Percentiles rank a stretch among this genome's conserved stretches.
Evolutionary conservation across 2,797 vertebrate species (phyloP).

Genomic region (Coreius guichenoti): DNA sequence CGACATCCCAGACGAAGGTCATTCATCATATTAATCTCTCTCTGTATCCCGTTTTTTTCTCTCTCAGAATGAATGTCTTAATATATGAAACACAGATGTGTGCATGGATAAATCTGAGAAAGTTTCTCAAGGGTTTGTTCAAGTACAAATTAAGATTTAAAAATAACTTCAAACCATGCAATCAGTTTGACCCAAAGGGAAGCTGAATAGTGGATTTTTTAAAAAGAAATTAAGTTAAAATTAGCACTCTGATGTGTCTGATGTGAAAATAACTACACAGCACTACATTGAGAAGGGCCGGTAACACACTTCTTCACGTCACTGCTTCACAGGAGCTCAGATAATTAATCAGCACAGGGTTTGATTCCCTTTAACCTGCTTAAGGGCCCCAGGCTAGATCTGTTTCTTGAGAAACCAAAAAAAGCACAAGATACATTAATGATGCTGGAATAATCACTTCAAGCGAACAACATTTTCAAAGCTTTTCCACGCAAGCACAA

Average conservation of each 20-base stretch:
- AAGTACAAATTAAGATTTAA: constrained; percentile 14
- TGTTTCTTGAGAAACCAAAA: constrained; percentile 37
- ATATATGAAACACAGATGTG: background rate
- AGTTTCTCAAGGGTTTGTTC: background rate
- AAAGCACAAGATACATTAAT: constrained; percentile 48
- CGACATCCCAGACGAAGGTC: background rate
- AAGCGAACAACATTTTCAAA: constrained; percentile 48
- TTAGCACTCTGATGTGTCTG: constrained; percentile 4
- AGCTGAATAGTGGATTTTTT: constrained; percentile 32
- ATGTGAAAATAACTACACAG: constrained; percentile 11
- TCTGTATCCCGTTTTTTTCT: background rate
- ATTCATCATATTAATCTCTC: constrained; percentile 25
- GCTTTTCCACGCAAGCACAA: constrained; percentile 15
- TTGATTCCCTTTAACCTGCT: constrained; percentile 43
- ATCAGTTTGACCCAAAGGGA: background rate
- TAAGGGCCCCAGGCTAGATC: constrained; percentile 5
- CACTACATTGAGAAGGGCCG: background rate
- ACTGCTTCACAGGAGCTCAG: constrained; percentile 9
- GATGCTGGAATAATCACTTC: constrained; percentile 56
- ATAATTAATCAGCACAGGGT: constrained; percentile 38
- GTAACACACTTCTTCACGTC: constrained; percentile 11
- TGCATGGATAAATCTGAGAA: background rate
- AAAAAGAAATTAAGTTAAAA: background rate
- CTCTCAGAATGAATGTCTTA: background rate
- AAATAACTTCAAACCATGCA: constrained; percentile 24